phyloP scores from a whole-genome alignment of 2,113 vertebrate species.

The Phainopepla nitens region DNA sequence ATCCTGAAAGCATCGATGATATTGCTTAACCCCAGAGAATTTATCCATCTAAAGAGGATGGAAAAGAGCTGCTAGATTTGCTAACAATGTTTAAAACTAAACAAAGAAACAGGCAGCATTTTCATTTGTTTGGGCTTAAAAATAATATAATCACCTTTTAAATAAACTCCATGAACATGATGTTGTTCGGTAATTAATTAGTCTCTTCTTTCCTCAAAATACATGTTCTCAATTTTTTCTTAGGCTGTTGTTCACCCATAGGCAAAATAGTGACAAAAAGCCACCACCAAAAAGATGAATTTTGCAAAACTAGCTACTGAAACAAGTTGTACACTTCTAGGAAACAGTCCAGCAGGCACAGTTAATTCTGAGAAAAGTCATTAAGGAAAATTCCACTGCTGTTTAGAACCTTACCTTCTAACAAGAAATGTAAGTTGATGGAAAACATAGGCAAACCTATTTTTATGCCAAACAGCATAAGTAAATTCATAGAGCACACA shows the following conservation, averaged over 20 bases:
- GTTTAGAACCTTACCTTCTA: neutral
- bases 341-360: neutral
- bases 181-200: neutral
- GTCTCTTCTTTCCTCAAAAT: neutral
- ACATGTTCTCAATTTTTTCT: neutral
- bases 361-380: neutral
- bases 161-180: neutral
- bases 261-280: neutral
- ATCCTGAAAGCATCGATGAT: neutral
- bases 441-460: neutral
- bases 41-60: neutral
- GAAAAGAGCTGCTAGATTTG: neutral
- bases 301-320: neutral
- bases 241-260: neutral
- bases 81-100: neutral
- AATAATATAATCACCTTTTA: neutral
- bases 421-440: neutral
- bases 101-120: neutral
- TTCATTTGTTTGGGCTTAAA: neutral
- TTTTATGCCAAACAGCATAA: neutral
- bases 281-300: neutral
- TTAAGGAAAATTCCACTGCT: neutral
- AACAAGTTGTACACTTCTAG: neutral
- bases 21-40: neutral
- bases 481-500: neutral